Conservation (phyloP, 2,113 vertebrate genomes). For the Engystomops pustulosus region DNA sequence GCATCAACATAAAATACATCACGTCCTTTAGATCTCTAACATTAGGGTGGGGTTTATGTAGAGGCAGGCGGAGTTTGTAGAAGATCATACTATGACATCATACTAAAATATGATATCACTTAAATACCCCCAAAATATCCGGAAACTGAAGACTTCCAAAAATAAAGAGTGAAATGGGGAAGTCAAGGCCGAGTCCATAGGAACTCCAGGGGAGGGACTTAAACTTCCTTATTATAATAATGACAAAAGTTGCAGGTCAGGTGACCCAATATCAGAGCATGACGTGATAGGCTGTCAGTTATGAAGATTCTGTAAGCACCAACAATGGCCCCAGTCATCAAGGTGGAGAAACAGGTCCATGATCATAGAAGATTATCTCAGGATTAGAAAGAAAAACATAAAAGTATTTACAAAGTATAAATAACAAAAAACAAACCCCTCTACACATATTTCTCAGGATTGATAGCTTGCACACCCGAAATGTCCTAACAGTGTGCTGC, state of each 20-base stretch:
- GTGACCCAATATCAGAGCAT: not conserved
- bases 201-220: no score
- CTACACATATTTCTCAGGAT: not conserved
- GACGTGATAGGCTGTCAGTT: not conserved
- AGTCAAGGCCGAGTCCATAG: no score
- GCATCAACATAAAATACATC: not conserved
- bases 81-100: no score
- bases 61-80: not conserved
- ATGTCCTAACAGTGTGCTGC: no score
- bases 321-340: not conserved
- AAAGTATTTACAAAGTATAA: slow-evolving; percentile 17
- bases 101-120: no score
- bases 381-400: not conserved
- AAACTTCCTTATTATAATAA: no score
- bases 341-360: not conserved
- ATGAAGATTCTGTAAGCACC: not conserved
- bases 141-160: no score
- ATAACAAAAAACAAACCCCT: not conserved
- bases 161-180: no score
- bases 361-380: slow-evolving; percentile 14
- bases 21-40: not conserved
- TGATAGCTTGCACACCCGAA: not conserved
- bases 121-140: not conserved
- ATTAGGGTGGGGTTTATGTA: not conserved
- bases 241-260: not conserved